Evolutionary conservation across 64 coral and sea anemone genomes (phyloP).

Genomic region (Montipora cactus): DNA sequence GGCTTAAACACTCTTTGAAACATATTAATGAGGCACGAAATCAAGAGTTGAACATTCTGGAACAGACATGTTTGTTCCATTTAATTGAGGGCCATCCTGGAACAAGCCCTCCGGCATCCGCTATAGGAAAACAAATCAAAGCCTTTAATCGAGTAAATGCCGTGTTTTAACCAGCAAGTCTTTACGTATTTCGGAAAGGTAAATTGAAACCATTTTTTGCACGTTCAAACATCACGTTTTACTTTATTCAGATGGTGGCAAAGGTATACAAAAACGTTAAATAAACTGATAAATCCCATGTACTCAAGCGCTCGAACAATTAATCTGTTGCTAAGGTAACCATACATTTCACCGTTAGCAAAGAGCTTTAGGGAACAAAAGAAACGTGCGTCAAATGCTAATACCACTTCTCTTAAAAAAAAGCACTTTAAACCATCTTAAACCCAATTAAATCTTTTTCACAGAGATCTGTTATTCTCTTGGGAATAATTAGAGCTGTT

Average conservation of each 20-base stretch:
- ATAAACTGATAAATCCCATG: background rate
- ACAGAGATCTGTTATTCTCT: background rate
- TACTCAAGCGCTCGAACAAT: background rate
- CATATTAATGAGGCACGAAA: too few relatives aligned
- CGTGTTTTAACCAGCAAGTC: too few relatives aligned
- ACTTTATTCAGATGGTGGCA: too few relatives aligned
- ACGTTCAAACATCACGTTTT: background rate
- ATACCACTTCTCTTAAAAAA: background rate
- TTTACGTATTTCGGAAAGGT: too few relatives aligned
- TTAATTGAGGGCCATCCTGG: too few relatives aligned
- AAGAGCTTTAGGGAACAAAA: conserved; percentile 4
- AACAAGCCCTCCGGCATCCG: too few relatives aligned
- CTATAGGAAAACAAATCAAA: too few relatives aligned
- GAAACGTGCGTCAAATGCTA: conserved; percentile 1
- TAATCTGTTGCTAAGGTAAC: background rate
- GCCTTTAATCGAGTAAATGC: too few relatives aligned
- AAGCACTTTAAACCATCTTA: background rate
- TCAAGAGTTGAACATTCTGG: too few relatives aligned
- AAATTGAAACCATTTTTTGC: background rate
- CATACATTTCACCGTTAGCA: background rate
- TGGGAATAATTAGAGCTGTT: background rate
- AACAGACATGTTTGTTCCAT: too few relatives aligned
- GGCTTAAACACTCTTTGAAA: too few relatives aligned
- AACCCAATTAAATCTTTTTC: background rate
- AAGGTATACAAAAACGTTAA: background rate